Base-by-base conservation (phyloP, 2,113 vertebrate species). In the Cinclus mexicanus region DNA sequence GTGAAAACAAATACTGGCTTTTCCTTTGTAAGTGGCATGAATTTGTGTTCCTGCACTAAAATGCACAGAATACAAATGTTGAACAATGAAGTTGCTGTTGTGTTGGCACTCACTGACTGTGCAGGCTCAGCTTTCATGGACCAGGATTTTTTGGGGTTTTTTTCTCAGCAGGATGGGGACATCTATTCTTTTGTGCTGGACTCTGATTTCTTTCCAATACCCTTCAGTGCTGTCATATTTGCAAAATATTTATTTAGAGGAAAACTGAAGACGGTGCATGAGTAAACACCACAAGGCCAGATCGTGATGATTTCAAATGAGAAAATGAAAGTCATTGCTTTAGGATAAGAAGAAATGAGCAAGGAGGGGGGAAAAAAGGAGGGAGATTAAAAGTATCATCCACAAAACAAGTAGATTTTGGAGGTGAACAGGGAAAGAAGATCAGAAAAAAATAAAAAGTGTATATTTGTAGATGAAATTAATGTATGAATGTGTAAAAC, bases 191-290 rank as follows among this genome's bases (percentile, higher is more conserved):
- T 8, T 26, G 16, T 72, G 17, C 41, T 42, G 60, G 35, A 47
- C 60, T 88, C 42, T 86, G 57, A 55, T 77, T 96, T 68, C 89
- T 60, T 89, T 85, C 20, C 56, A 76, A 41, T 61, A 64, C 65
- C 44, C 22, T 90, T 95, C 74, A 31, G 2, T 85, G 49, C 67
- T 72, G 70, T 65, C 35, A 25, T 63, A 71, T 85, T 88, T 93
- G 41, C 69, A 88, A 71, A 94, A 87, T 84, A 87, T 83, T 94
- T 97, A 89, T 94, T 95, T 92, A 86, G 39, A 93, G 35, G 9
- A 49, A 85, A 97, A 82, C 29, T 68, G 33, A 89, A 92, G 93
- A 87, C 39, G 23, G 6, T 76, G 52, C 26, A 65, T 33, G 5
- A 49, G 42, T n/a, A 78, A 94, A 57, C 63, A 63, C 25, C 37